Percentiles rank a stretch among this genome's conserved stretches.
Evolutionary conservation across 2,888 invertebrate genomes (phyloP).

Genomic region (Hanleya hanleyi): DNA sequence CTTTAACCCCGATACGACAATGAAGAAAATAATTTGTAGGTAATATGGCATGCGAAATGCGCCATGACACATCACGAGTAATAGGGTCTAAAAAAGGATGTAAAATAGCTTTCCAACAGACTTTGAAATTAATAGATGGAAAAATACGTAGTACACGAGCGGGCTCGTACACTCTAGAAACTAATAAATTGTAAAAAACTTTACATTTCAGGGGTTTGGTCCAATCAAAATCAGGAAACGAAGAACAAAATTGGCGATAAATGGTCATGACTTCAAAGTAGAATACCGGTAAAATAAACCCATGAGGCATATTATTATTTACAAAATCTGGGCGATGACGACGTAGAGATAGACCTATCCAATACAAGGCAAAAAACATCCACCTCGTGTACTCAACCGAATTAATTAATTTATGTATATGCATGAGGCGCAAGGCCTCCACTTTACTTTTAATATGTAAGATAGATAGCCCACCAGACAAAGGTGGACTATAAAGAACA

Average conservation of each 20-base stretch:
- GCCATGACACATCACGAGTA: background rate
- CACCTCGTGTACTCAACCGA: background rate
- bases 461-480: background rate
- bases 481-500: background rate
- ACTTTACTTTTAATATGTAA: background rate
- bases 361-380: background rate
- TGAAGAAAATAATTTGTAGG: background rate
- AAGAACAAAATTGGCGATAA: background rate
- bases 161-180: background rate
- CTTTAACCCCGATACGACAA: background rate
- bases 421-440: background rate
- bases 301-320: conserved; percentile 3
- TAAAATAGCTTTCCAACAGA: background rate
- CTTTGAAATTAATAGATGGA: background rate
- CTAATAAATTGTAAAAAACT: background rate
- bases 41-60: background rate
- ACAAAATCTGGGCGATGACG: background rate
- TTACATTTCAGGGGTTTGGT: background rate
- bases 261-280: background rate
- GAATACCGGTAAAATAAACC: background rate
- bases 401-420: conserved; percentile 4
- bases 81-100: background rate
- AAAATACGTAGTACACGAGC: background rate
- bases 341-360: background rate
- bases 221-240: conserved; percentile 3